Evolutionary conservation across 2,113 vertebrate species (phyloP).

Genomic region (Sinocyclocheilus anshuiensis): DNA sequence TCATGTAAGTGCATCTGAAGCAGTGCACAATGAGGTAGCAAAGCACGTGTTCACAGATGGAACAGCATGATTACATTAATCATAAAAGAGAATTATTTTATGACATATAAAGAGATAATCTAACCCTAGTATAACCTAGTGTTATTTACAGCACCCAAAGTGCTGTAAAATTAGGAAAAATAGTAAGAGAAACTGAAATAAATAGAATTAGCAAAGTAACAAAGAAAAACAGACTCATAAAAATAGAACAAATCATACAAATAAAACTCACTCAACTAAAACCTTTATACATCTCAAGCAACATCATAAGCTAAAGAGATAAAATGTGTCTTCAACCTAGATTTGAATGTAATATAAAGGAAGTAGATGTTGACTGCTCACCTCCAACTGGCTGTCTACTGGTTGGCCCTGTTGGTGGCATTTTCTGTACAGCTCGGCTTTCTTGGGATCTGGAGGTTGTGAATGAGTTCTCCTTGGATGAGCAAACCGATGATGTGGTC

Average conservation of each 20-base stretch:
- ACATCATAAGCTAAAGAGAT: too few relatives aligned
- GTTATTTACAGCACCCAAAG: not conserved
- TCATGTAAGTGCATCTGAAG: not conserved
- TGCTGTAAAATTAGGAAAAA: too few relatives aligned
- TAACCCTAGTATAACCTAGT: not conserved
- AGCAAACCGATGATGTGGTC: slow-evolving; percentile 55
- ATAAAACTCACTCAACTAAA: too few relatives aligned
- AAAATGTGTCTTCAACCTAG: not conserved
- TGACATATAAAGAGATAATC: not conserved
- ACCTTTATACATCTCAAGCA: too few relatives aligned
- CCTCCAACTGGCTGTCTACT: not conserved
- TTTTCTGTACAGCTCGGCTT: slow-evolving; percentile 44
- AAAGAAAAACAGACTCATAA: too few relatives aligned
- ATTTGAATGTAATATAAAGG: not conserved
- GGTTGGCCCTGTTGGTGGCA: not conserved
- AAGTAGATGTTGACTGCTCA: not conserved
- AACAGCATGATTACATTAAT: not conserved
- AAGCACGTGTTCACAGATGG: not conserved
- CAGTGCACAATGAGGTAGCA: not conserved
- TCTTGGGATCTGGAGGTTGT: not conserved
- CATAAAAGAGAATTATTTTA: not conserved
- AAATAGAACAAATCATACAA: too few relatives aligned
- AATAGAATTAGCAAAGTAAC: too few relatives aligned
- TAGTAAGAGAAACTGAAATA: too few relatives aligned
- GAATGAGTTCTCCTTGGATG: slow-evolving; percentile 27